Evolutionary conservation across 2,888 invertebrate genomes (phyloP).

Genomic region (Cephonodes hylas): DNA sequence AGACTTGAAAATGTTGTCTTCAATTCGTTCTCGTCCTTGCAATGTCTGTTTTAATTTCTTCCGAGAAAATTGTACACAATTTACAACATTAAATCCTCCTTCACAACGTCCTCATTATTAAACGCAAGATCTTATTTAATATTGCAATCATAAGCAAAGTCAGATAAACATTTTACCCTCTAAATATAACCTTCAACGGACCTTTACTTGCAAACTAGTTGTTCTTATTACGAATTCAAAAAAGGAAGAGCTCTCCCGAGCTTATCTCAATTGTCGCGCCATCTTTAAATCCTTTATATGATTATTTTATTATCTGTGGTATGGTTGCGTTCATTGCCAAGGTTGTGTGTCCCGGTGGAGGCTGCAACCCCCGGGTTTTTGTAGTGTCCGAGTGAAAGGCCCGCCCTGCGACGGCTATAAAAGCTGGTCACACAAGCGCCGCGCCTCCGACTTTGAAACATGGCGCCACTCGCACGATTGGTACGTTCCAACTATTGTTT

Average conservation of each 20-base stretch:
- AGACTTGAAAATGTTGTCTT: background rate
- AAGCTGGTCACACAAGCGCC: conserved; percentile 59
- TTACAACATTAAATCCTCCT: background rate
- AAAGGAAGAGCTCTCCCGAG: background rate
- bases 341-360: background rate
- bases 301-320: too few species aligned
- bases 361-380: conserved; percentile 48
- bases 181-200: background rate
- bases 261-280: background rate
- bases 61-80: background rate
- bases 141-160: too few species aligned
- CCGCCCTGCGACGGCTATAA: conserved; percentile 59
- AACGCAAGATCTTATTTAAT: too few species aligned
- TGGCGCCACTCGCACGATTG: conserved; percentile 70
- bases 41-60: background rate
- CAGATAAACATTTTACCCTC: background rate
- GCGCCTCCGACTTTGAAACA: conserved; percentile 73
- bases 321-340: background rate
- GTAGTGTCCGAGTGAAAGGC: conserved; percentile 58
- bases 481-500: conserved; percentile 56
- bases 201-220: background rate
- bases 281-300: background rate
- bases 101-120: too few species aligned
- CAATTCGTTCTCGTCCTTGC: background rate
- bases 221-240: background rate